phyloP scores from a whole-genome alignment of 2,888 invertebrate genomes.

The Spodoptera exigua region DNA sequence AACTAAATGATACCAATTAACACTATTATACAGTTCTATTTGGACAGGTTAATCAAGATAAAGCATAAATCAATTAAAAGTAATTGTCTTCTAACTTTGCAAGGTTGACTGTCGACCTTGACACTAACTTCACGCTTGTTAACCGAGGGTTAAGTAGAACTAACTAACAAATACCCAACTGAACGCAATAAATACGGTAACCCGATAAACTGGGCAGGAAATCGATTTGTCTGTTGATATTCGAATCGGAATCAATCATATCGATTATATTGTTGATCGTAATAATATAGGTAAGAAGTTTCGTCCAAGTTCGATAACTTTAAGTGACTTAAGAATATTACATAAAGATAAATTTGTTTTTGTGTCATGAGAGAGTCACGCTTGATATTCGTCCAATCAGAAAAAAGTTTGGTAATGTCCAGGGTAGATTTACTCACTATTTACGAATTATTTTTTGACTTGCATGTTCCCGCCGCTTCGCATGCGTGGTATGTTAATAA shows the following conservation, averaged over 20 bases:
- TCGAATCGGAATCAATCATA: slow-evolving; percentile 45
- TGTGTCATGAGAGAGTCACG: too few relatives aligned
- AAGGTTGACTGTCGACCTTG: slow-evolving; percentile 59
- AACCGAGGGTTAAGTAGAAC: slow-evolving; percentile 54
- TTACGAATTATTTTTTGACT: too few relatives aligned
- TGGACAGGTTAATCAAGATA: slow-evolving; percentile 46
- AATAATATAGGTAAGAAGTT: slow-evolving; percentile 1
- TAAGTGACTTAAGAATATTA: too few relatives aligned
- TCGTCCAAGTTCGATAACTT: too few relatives aligned
- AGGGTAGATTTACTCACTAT: too few relatives aligned
- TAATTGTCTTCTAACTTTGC: slow-evolving; percentile 52
- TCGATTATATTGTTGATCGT: slow-evolving; percentile 16
- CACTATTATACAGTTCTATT: slow-evolving; percentile 43
- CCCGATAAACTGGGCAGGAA: slow-evolving; percentile 46
- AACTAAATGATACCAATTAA: slow-evolving; percentile 35
- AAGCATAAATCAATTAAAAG: slow-evolving; percentile 49
- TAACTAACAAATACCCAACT: slow-evolving; percentile 40
- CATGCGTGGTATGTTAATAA: too few relatives aligned
- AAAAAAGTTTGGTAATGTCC: too few relatives aligned
- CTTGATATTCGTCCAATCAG: too few relatives aligned
- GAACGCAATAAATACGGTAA: slow-evolving; percentile 38
- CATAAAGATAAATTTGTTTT: too few relatives aligned
- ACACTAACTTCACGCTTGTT: slow-evolving; percentile 61
- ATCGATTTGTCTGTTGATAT: slow-evolving; percentile 53
- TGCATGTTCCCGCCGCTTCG: too few relatives aligned